These are phyloP conservation scores for Orthochromis indermauri DNA, from an alignment of 2,113 vertebrate genomes.

Conservation along the genomic window DNA sequence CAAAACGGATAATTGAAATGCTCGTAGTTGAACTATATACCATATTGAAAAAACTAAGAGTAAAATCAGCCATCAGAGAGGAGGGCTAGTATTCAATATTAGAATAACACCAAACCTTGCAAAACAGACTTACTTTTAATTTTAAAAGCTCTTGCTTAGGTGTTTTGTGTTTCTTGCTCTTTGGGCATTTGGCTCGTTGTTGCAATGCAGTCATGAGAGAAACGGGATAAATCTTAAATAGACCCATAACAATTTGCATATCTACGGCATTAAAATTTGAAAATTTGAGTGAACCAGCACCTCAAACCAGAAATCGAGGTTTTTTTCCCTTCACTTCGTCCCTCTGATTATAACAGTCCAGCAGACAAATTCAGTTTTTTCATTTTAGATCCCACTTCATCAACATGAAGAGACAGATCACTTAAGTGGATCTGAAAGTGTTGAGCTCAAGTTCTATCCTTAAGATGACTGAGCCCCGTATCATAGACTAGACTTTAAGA, in stretches of 20 bases:
- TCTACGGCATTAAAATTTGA: neutral
- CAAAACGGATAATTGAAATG: neutral
- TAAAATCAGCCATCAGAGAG: neutral
- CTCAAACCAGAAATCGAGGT: neutral
- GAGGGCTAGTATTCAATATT: neutral
- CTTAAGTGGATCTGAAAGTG: slow-evolving; percentile 13
- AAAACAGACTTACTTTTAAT: neutral
- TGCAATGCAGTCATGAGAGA: neutral
- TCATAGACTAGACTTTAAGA: neutral
- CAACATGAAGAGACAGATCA: slow-evolving; percentile 3
- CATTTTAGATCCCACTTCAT: neutral
- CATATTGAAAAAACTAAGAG: neutral
- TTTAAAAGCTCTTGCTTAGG: neutral
- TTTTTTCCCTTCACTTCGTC: neutral
- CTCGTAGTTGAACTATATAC: neutral
- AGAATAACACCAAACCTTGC: neutral
- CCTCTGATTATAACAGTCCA: neutral
- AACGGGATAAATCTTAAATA: neutral
- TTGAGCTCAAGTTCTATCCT: slow-evolving; percentile 7
- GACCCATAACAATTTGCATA: neutral
- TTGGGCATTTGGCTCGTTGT: neutral
- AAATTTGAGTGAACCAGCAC: neutral
- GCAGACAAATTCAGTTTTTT: neutral
- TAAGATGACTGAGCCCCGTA: slow-evolving; percentile 17
- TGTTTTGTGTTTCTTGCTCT: neutral